These are phyloP conservation scores for Leptopilina clavipes DNA, from an alignment of 1,140 invertebrate species.

Conservation along the genomic window DNA sequence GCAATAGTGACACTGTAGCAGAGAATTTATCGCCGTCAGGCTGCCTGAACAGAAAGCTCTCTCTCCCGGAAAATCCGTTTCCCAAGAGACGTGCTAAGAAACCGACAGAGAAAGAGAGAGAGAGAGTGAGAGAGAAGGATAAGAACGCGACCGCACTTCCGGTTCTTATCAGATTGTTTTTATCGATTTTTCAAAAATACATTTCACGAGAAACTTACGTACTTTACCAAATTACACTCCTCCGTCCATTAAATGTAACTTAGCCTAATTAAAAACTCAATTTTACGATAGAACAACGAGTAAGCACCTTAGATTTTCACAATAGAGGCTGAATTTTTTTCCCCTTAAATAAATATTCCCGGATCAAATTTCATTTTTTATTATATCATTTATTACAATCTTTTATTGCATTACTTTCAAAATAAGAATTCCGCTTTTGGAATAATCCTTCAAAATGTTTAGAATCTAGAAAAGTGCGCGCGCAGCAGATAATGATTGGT, in stretches of 20 bases:
- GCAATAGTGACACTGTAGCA: constrained; percentile 13
- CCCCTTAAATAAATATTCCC: too few species aligned
- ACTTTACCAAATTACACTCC: background rate
- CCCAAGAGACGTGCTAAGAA: constrained; percentile 33
- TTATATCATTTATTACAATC: too few species aligned
- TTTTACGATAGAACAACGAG: background rate
- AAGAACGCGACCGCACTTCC: constrained; percentile 20
- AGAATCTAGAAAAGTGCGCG: too few species aligned
- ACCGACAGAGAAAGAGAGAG: background rate
- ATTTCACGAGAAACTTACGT: background rate
- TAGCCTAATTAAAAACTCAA: background rate
- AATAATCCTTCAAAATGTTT: too few species aligned
- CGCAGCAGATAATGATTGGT: too few species aligned
- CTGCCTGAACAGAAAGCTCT: constrained; percentile 11
- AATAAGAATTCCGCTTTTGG: too few species aligned
- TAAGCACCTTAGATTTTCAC: background rate
- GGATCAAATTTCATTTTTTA: too few species aligned
- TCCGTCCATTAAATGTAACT: background rate
- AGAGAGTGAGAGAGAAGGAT: background rate
- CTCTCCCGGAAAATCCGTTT: constrained; percentile 16
- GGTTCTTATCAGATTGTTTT: constrained; percentile 33
- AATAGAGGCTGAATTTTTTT: too few species aligned
- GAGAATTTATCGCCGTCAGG: constrained; percentile 53
- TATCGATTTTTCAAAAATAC: background rate
- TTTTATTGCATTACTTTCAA: too few species aligned